Base-by-base conservation (phyloP, 1,140 invertebrate species). In the Drosophila hydei region DNA sequence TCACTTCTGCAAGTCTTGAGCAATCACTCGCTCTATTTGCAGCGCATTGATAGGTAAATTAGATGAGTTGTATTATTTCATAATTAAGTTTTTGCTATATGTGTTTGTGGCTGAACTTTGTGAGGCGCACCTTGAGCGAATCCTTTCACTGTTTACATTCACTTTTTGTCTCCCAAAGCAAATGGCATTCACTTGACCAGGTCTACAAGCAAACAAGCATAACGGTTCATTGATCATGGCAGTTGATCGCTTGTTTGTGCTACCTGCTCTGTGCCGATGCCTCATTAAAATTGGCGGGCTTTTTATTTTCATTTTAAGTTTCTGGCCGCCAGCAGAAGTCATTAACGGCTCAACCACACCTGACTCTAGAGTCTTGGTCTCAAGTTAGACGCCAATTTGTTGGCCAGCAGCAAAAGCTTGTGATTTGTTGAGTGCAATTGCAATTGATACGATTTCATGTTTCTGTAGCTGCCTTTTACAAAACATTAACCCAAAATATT, bases 31-130 rank as follows among this genome's bases (percentile, higher is more conserved):
- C 58, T 61, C 65, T 63, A 79, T 79, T 84, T 71, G 78, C 77
- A 72, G 27, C 14, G 60, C 78, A 81, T 77, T 83, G 72, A 84
- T 84, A 79, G 76, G 47, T 59, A 84, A 84, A 84, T 84, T 79
- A 72, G 59, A 43, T 45, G 14, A 38, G 8, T 47, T 63, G 47
- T 14, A 18, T 14, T 21, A 38, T 38, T 18, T 8, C 6, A 38
- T 54, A 21, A 47, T 23, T 23, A 19, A 47, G 12, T n/a, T 38
- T 3, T 30, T 36, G 4, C 18, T 6, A 1, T 19, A 11, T 16
- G 21, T 50, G 47, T 4, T 30, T 30, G 43, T 19, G 18, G 33
- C 51, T 51, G 18, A 30, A 54, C 19, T 62, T 69, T 62, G n/a
- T 62, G n/a, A 36, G 12, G 61, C 61, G 61, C 68, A 71, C 68